Conservation (phyloP, 2,797 vertebrate species). For the Neosilurus mollespiculum region DNA sequence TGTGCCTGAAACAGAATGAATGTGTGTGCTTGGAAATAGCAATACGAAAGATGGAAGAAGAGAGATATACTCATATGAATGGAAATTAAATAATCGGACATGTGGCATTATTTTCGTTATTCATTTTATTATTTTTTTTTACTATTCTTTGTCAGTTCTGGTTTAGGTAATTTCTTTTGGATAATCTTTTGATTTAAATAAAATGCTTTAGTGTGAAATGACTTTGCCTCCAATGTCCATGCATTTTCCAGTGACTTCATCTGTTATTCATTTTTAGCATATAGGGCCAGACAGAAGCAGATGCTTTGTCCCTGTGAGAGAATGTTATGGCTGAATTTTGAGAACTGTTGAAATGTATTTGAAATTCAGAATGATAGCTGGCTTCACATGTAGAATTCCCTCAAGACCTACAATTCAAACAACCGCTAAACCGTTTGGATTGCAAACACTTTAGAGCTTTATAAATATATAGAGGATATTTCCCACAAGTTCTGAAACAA, state of each 20-base stretch:
- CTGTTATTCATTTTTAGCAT: constrained; percentile 56
- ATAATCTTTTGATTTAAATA: constrained; percentile 48
- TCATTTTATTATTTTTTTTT: constrained; percentile 26
- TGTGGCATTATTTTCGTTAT: constrained; percentile 17
- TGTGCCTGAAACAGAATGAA: constrained; percentile 38
- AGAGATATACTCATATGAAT: constrained; percentile 21
- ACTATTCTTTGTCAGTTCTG: constrained; percentile 20
- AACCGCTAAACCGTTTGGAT: constrained; percentile 50
- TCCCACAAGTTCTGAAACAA: constrained; percentile 51
- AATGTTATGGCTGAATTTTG: constrained; percentile 55
- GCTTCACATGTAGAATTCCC: constrained; percentile 53
- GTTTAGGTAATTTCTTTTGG: constrained; percentile 26
- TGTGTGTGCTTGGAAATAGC: not conserved
- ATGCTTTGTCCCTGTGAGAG: constrained; percentile 53
- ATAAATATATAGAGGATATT: constrained; percentile 54
- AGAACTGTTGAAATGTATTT: constrained; percentile 56
- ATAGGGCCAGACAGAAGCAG: constrained; percentile 46
- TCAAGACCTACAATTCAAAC: constrained; percentile 53
- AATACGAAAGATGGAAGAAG: constrained; percentile 33
- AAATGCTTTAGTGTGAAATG: constrained; percentile 30
- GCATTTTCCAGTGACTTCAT: constrained; percentile 45
- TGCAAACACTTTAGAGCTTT: constrained; percentile 51
- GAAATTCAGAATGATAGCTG: constrained; percentile 54
- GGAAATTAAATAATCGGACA: constrained; percentile 47
- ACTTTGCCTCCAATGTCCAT: constrained; percentile 20